Base-by-base conservation (phyloP, 2,888 invertebrate genomes). In the Rotaria magnacalcarata region DNA sequence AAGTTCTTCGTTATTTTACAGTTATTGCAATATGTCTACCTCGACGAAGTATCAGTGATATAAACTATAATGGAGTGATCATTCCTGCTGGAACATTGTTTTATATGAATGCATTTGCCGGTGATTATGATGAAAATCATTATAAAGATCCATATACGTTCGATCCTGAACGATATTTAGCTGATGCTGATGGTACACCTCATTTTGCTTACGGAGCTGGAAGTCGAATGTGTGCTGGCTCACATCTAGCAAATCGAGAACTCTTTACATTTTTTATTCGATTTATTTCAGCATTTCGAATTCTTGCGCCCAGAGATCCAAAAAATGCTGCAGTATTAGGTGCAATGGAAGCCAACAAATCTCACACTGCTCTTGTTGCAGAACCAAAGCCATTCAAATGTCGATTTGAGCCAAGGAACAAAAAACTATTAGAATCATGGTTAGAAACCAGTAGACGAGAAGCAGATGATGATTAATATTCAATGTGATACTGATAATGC, bases 141-240 rank as follows among this genome's bases (percentile, higher is more conserved):
- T 80, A 47, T n/a, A 34, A 47, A 80, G 47, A 80, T 47, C 80
- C 80, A 5, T 47, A 80, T 47, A 43, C 8, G 0, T 80, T 80
- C 47, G 47, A 80, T 80, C 80, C 80, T 7, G 80, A 80, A n/a
- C 80, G 80, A 47, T 80, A 80, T 80, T n/a, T 80, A 21, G 80
- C 47, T 47, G 80, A 80, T 47, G 47, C n/a, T 10, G 80, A 80
- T 24, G 80, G 80, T 47, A 80, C 80, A 47, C 80, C 47, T 3
- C 80, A 80, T 47, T 80, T 19, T 47, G 80, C 43, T n/a, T 80
- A 80, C n/a, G 80, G 80, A 2, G 80, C 80, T 43, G 80, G 80
- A 43, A 80, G 47, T n/a, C 0, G 80, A 80, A 80, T 80, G 80
- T 80, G 80, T 80, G n/a, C 47, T 21, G 80, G 80, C 2, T 47